phyloP scores from a whole-genome alignment of 2,113 vertebrate species.

The Daphoenositta chrysoptera region DNA sequence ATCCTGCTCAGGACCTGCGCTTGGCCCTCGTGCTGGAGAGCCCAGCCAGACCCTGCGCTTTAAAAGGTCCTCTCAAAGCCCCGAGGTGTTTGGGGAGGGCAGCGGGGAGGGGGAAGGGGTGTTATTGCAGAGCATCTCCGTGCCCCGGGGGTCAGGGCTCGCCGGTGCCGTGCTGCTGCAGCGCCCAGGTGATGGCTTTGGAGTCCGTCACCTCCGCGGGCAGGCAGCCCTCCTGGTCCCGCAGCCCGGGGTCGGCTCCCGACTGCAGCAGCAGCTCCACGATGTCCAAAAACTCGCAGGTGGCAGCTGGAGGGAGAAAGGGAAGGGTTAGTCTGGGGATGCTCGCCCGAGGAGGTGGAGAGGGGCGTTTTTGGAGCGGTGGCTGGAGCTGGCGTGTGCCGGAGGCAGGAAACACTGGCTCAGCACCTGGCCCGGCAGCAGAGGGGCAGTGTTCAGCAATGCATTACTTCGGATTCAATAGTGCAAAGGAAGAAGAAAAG shows the following conservation, averaged over 20 bases:
- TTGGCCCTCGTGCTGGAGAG: not conserved
- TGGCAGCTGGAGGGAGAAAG: constrained; percentile 77
- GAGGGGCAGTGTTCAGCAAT: not conserved
- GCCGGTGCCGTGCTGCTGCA: constrained; percentile 74
- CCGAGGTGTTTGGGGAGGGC: not conserved
- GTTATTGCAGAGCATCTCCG: not conserved
- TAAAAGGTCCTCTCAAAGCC: not conserved
- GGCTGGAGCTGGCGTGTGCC: not conserved
- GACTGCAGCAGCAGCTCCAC: constrained; percentile 88
- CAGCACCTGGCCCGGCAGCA: not conserved
- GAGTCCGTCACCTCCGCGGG: constrained; percentile 92
- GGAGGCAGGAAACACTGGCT: not conserved
- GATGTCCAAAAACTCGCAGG: constrained; percentile 93
- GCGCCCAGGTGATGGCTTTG: constrained; percentile 79
- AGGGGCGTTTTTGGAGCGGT: not conserved
- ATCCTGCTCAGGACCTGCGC: not conserved
- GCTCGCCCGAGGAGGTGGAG: rapidly evolving
- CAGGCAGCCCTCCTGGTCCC: constrained; percentile 90
- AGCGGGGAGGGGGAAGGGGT: not conserved
- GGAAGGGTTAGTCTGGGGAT: not conserved
- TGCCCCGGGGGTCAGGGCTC: not conserved
- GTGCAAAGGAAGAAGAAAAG: not conserved
- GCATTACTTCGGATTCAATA: not conserved
- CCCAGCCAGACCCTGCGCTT: not conserved
- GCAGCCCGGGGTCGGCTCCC: constrained; percentile 86